These are phyloP conservation scores for Andrena dorsata DNA, from an alignment of 2,888 invertebrate genomes.

Conservation along the genomic window DNA sequence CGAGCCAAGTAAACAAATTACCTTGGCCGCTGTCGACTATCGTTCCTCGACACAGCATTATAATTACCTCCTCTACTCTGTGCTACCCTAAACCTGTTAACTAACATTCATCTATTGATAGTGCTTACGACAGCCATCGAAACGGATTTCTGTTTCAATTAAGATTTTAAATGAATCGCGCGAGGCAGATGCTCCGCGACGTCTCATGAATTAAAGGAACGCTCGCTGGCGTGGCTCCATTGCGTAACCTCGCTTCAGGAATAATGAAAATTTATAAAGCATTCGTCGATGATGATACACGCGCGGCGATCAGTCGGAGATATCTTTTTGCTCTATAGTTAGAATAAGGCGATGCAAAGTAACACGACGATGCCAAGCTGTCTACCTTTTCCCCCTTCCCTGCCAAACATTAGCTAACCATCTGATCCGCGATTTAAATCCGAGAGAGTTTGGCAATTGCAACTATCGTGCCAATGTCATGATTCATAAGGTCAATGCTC, in stretches of 20 bases:
- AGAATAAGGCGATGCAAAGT: conserved; percentile 4
- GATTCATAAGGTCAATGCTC: conserved; percentile 58
- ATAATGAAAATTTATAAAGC: background rate
- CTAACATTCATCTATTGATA: too few species aligned
- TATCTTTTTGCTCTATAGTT: conserved; percentile 15
- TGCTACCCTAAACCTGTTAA: background rate
- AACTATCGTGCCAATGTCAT: conserved; percentile 49
- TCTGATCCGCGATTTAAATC: conserved; percentile 56
- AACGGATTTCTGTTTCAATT: background rate
- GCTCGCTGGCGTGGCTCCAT: background rate
- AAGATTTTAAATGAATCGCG: background rate
- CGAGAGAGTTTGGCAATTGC: conserved; percentile 30
- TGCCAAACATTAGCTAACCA: conserved; percentile 67
- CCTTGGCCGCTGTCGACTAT: background rate
- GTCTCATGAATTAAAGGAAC: background rate
- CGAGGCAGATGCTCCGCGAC: background rate
- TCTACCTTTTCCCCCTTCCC: conserved; percentile 66
- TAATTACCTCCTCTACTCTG: conserved; percentile 26
- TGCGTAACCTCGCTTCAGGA: background rate
- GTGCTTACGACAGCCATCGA: background rate
- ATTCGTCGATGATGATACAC: conserved; percentile 2
- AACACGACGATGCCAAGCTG: conserved; percentile 73
- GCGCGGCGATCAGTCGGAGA: background rate
- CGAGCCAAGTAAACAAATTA: conserved; percentile 50
- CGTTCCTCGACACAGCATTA: conserved; percentile 11